Evolutionary conservation across 2,888 invertebrate species (phyloP).

Genomic region (Agrotis puta): DNA sequence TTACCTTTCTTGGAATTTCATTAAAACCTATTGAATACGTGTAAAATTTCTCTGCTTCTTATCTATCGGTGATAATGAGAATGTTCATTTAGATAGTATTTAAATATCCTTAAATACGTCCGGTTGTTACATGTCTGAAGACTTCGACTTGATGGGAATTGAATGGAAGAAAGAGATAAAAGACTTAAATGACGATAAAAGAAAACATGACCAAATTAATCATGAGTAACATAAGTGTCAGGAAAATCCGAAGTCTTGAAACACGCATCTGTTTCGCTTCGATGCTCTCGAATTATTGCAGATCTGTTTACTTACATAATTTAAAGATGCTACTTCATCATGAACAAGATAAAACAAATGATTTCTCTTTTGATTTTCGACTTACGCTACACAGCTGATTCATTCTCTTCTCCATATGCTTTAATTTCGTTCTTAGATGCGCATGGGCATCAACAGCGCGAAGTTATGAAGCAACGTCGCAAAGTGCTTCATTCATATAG

Average conservation of each 20-base stretch:
- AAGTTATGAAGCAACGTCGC: constrained; percentile 36
- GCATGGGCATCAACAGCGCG: constrained; percentile 10
- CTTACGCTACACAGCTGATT: constrained; percentile 28
- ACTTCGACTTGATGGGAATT: constrained; percentile 27
- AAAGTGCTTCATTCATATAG: constrained; percentile 48
- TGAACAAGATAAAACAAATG: constrained; percentile 14
- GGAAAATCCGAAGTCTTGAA: constrained; percentile 7
- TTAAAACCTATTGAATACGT: constrained; percentile 63
- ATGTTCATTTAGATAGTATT: constrained; percentile 41
- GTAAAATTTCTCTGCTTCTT: constrained; percentile 73
- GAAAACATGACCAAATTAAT: background rate
- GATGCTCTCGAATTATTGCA: constrained; percentile 4
- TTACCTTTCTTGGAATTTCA: constrained; percentile 61
- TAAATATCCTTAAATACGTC: constrained; percentile 42
- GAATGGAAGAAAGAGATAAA: background rate
- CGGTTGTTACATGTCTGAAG: constrained; percentile 15
- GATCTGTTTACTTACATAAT: constrained; percentile 14
- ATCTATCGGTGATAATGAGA: constrained; percentile 60
- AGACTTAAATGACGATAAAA: background rate
- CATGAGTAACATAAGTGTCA: background rate
- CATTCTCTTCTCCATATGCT: constrained; percentile 10
- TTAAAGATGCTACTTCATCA: constrained; percentile 18
- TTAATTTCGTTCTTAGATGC: constrained; percentile 42
- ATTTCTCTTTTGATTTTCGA: constrained; percentile 16
- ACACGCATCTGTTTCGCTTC: background rate